Conservation (phyloP, 1,140 invertebrate genomes). For the Chionoecetes opilio region DNA sequence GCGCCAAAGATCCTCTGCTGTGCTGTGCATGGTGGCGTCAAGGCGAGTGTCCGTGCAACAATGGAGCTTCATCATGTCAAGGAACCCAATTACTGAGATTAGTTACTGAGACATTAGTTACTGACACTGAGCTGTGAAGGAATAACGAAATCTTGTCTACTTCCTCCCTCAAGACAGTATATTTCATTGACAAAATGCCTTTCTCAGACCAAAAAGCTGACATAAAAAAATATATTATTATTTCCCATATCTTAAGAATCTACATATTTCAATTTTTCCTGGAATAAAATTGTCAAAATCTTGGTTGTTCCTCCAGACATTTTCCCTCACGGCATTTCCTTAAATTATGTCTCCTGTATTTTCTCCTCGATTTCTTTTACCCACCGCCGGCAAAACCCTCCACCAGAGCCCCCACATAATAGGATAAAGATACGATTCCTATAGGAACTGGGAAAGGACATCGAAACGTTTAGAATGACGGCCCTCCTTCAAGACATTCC, state of each 20-base stretch:
- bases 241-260: background rate
- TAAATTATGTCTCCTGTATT: background rate
- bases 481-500: background rate
- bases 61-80: background rate
- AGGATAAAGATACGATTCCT: conserved; percentile 5
- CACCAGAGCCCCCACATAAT: background rate
- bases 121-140: background rate
- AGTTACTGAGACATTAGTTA: too few species aligned
- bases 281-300: background rate
- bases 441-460: conserved; percentile 13
- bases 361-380: conserved; percentile 5
- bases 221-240: background rate
- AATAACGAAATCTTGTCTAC: background rate
- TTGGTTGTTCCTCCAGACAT: background rate
- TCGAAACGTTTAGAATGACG: background rate
- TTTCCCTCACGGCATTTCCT: conserved; percentile 15
- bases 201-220: background rate
- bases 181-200: background rate
- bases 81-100: too few species aligned
- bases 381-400: background rate
- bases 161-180: background rate
- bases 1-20: background rate
- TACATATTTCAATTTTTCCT: background rate
- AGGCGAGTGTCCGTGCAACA: background rate
- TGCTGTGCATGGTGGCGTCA: background rate